A percentile compares a stretch with the other conserved stretches of the same genome.
These are phyloP conservation scores for Myotis brandtii DNA, from an alignment of 2,113 vertebrate species.

Conservation along the genomic window DNA sequence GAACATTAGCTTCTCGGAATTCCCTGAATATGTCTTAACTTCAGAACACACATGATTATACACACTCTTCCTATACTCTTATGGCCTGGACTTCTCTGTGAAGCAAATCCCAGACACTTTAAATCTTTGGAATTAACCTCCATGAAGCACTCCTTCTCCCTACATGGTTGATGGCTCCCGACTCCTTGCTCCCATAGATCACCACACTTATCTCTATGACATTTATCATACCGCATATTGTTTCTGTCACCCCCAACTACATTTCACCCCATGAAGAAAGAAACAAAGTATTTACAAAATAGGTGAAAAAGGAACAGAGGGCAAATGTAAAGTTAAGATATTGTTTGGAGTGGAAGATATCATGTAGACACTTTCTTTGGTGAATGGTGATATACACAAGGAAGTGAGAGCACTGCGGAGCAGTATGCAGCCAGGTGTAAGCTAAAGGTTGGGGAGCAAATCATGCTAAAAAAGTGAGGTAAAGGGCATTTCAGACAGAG, in stretches of 20 bases:
- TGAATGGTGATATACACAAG: background rate
- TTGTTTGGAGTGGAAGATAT: background rate
- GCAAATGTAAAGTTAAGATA: background rate
- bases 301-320: background rate
- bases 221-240: background rate
- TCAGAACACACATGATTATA: background rate
- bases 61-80: background rate
- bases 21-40: background rate
- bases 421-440: background rate
- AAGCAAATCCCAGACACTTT: background rate
- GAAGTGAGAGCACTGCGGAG: background rate
- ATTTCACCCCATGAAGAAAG: background rate
- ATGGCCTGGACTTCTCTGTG: background rate
- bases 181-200: background rate
- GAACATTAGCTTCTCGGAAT: background rate
- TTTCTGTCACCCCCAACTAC: background rate
- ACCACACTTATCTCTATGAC: background rate
- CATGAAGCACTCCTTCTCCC: background rate
- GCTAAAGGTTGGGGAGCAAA: background rate
- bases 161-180: too few species aligned
- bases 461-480: background rate
- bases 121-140: background rate
- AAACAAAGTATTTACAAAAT: background rate
- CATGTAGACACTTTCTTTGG: background rate
- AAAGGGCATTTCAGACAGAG: background rate